These are phyloP conservation scores for Cheilosia grossa DNA, from an alignment of 2,888 invertebrate genomes.

Conservation along the genomic window DNA sequence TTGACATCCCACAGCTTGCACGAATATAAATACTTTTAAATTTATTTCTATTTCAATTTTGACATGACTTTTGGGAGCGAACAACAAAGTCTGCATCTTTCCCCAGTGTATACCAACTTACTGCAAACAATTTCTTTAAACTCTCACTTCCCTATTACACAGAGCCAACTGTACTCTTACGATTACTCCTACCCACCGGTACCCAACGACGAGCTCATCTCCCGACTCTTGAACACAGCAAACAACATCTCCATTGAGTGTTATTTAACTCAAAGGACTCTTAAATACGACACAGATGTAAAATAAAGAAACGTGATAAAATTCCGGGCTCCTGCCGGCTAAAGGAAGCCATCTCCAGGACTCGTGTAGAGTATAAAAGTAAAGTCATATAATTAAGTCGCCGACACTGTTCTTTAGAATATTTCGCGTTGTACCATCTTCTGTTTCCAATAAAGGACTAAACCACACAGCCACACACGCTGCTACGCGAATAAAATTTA, in stretches of 20 bases:
- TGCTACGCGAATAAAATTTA: slow-evolving; percentile 71
- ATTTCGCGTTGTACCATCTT: slow-evolving; percentile 68
- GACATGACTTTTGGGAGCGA: not conserved
- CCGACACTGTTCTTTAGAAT: slow-evolving; percentile 65
- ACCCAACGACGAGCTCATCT: slow-evolving; percentile 29
- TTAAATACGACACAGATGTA: slow-evolving; percentile 75
- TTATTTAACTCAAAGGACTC: slow-evolving; percentile 74
- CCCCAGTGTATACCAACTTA: slow-evolving; percentile 13
- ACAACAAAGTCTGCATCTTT: slow-evolving; percentile 3
- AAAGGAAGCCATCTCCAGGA: slow-evolving; percentile 52
- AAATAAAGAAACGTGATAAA: slow-evolving; percentile 75
- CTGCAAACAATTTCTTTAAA: slow-evolving; percentile 38
- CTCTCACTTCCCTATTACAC: slow-evolving; percentile 3
- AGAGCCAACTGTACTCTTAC: slow-evolving; percentile 15
- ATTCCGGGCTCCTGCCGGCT: slow-evolving; percentile 44
- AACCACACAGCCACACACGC: slow-evolving; percentile 66
- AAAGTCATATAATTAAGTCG: slow-evolving; percentile 74
- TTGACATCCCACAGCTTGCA: slow-evolving; percentile 36
- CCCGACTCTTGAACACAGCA: slow-evolving; percentile 2
- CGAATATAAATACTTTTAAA: slow-evolving; percentile 17
- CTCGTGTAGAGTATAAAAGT: slow-evolving; percentile 62
- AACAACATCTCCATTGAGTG: slow-evolving; percentile 69
- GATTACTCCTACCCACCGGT: not conserved
- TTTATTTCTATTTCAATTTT: slow-evolving; percentile 22
- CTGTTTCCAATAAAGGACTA: slow-evolving; percentile 72